A percentile compares a stretch with the other conserved stretches of the same genome.
phyloP scores from a whole-genome alignment of 2,113 vertebrate genomes.

The Microcebus lehilahytsara region DNA sequence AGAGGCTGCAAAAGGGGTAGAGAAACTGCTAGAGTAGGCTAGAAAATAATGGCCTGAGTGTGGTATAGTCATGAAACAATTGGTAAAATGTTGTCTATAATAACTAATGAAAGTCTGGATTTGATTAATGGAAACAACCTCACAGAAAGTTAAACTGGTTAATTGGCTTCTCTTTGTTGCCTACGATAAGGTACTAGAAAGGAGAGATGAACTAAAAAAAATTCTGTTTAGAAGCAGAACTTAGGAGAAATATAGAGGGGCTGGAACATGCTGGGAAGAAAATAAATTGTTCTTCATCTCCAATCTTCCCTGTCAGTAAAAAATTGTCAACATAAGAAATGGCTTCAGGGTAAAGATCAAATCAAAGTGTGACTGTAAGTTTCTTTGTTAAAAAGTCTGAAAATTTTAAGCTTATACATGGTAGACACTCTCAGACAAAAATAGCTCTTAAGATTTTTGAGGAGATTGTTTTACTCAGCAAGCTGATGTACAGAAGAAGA shows the following conservation, averaged over 20 bases:
- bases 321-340: constrained; percentile 20
- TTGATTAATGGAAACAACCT: neutral
- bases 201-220: neutral
- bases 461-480: neutral
- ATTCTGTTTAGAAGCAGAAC: constrained; percentile 3
- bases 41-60: neutral
- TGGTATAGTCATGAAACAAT: neutral
- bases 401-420: neutral
- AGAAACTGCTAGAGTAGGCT: neutral
- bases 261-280: neutral
- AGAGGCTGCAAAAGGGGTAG: neutral
- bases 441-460: neutral
- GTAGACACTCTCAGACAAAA: neutral
- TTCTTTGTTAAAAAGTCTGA: constrained; percentile 42
- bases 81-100: neutral
- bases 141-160: neutral
- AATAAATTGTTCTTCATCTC: neutral
- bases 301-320: neutral
- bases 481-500: neutral
- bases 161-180: neutral
- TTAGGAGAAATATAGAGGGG: neutral
- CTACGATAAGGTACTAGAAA: neutral
- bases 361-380: neutral
- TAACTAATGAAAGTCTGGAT: neutral
- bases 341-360: constrained; percentile 32